Conservation (phyloP, 2,888 invertebrate genomes). For the Andrena fulva region DNA sequence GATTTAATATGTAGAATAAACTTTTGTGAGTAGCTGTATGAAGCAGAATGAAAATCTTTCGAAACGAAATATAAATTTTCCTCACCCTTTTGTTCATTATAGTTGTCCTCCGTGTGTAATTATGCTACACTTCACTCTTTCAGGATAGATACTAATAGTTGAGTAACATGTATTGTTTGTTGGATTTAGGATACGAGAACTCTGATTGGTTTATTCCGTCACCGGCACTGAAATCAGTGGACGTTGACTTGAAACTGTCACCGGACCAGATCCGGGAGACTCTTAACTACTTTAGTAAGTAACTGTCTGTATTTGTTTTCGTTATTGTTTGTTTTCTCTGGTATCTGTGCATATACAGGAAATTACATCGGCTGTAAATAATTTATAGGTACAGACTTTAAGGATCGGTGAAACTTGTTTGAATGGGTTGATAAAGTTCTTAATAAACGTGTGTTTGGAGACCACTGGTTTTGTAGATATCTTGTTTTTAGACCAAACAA, state of each 20-base stretch:
- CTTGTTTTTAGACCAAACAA: background rate
- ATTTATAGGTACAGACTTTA: background rate
- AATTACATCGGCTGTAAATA: background rate
- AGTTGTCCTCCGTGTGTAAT: background rate
- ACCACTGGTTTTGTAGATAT: background rate
- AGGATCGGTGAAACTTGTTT: background rate
- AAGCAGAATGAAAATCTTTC: background rate
- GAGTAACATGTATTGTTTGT: conserved; percentile 10
- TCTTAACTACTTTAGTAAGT: conserved; percentile 99
- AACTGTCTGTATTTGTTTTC: conserved; percentile 66
- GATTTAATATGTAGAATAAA: too few species aligned
- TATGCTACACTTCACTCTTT: background rate
- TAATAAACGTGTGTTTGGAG: background rate
- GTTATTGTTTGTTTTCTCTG: background rate
- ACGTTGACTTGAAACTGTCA: conserved; percentile 92
- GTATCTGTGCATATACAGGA: background rate
- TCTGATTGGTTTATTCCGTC: conserved; percentile 97
- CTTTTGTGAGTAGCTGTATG: background rate
- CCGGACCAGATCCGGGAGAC: conserved; percentile 98
- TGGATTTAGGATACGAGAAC: conserved; percentile 92
- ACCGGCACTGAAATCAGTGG: conserved; percentile 91
- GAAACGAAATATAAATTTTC: background rate
- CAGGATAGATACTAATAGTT: background rate
- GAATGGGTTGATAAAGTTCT: too few species aligned
- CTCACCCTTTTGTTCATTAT: background rate